Percentiles rank a stretch among this genome's conserved stretches.
phyloP scores from a whole-genome alignment of 2,888 invertebrate species.

The Andricus quercusramuli region DNA sequence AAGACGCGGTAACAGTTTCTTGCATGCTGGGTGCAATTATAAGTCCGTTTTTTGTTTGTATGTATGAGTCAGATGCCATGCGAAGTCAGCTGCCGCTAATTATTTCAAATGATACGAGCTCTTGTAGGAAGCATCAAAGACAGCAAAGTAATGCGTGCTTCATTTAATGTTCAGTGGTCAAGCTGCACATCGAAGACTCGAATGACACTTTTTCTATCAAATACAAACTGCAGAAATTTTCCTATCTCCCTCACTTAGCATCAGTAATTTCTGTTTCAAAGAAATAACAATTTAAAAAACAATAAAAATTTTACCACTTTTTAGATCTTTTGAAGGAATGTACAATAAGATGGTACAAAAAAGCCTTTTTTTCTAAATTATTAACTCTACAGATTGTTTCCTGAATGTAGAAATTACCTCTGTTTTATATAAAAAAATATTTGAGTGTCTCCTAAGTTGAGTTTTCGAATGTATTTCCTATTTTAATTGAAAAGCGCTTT shows the following conservation, averaged over 20 bases:
- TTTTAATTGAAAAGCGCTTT: too few relatives aligned
- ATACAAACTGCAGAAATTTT: not conserved
- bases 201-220: constrained; percentile 1
- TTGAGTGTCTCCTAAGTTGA: too few relatives aligned
- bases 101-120: constrained; percentile 55
- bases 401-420: too few relatives aligned
- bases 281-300: not conserved
- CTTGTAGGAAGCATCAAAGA: constrained; percentile 46
- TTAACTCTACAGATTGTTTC: too few relatives aligned
- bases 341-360: too few relatives aligned
- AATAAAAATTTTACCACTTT: too few relatives aligned
- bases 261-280: not conserved
- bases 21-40: constrained; percentile 44
- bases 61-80: constrained; percentile 50
- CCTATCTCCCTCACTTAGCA: not conserved
- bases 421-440: too few relatives aligned
- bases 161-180: constrained; percentile 31
- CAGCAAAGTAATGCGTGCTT: constrained; percentile 30
- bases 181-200: constrained; percentile 11
- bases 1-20: constrained; percentile 50
- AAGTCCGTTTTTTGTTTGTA: constrained; percentile 44
- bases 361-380: too few relatives aligned
- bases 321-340: too few relatives aligned
- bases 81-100: constrained; percentile 57
- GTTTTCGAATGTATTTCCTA: too few relatives aligned